phyloP scores from a whole-genome alignment of 2,113 vertebrate species.

The Chinchilla lanigera region DNA sequence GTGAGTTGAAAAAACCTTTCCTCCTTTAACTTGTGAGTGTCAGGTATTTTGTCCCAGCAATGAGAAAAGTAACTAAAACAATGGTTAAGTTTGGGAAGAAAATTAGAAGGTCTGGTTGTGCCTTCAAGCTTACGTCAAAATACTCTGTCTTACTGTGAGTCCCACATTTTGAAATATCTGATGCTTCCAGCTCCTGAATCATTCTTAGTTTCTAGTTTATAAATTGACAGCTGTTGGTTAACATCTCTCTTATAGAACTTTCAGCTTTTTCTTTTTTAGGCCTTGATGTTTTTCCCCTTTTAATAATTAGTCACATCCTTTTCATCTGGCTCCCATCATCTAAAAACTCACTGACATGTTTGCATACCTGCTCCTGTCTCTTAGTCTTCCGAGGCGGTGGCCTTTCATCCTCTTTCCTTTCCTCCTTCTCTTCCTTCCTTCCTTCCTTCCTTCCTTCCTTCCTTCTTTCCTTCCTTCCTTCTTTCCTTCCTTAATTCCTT shows the following conservation, averaged over 20 bases:
- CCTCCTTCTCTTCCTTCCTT: rapidly evolving
- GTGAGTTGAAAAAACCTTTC: not conserved
- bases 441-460: not conserved
- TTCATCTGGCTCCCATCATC: not conserved
- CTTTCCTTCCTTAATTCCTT: rapidly evolving
- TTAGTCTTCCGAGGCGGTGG: not conserved
- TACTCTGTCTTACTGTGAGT: not conserved
- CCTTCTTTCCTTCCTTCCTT: rapidly evolving
- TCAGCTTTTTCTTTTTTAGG: not conserved
- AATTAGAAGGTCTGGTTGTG: not conserved
- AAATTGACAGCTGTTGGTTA: not conserved
- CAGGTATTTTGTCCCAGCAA: not conserved
- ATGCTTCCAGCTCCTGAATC: not conserved
- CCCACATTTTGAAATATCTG: not conserved
- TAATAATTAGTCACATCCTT: not conserved
- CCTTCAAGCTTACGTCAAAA: not conserved
- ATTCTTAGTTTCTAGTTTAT: not conserved
- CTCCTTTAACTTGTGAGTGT: not conserved
- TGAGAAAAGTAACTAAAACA: not conserved
- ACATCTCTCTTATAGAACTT: not conserved
- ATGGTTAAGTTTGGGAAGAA: not conserved
- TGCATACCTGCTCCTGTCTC: not conserved
- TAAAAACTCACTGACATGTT: not conserved
- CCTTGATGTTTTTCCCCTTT: conserved; percentile 11
- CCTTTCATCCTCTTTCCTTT: no score